phyloP scores from a whole-genome alignment of 1,140 invertebrate species.

The Carcinoscorpius rotundicauda region DNA sequence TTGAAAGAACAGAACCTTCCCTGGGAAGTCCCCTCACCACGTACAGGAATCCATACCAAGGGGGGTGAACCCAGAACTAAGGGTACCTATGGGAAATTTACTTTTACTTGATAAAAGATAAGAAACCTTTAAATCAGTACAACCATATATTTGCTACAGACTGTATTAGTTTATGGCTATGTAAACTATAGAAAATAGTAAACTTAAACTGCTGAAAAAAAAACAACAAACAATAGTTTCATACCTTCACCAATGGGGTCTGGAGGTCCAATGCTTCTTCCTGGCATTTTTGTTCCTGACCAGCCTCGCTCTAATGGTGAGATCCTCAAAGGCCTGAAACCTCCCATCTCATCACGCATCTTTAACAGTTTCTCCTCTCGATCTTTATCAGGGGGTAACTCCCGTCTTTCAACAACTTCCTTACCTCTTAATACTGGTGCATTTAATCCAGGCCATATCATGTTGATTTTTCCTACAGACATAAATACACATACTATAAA shows the following conservation, averaged over 20 bases:
- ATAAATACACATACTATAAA: background rate
- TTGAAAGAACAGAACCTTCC: too few species aligned
- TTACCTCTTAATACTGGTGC: slow-evolving; percentile 62
- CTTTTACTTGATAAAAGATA: too few species aligned
- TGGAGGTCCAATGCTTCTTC: slow-evolving; percentile 72
- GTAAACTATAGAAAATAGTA: too few species aligned
- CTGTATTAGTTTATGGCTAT: too few species aligned
- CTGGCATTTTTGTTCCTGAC: slow-evolving; percentile 65
- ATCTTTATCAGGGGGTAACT: slow-evolving; percentile 56
- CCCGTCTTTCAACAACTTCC: slow-evolving; percentile 54
- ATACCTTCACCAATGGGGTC: slow-evolving; percentile 63
- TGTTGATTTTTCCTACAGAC: slow-evolving; percentile 50
- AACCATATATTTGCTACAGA: too few species aligned
- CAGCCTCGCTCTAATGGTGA: slow-evolving; percentile 77
- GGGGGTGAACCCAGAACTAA: too few species aligned
- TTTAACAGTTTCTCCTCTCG: slow-evolving; percentile 53
- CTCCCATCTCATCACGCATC: slow-evolving; percentile 55
- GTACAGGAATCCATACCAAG: too few species aligned
- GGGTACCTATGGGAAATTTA: too few species aligned
- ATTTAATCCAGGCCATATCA: slow-evolving; percentile 86
- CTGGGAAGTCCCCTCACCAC: too few species aligned
- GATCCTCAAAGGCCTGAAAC: slow-evolving; percentile 45
- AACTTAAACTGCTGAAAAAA: too few species aligned
- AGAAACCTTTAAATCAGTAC: too few species aligned
- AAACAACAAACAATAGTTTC: background rate